Evolutionary conservation across 2,888 invertebrate genomes (phyloP).

Genomic region (Helobdella robusta): DNA sequence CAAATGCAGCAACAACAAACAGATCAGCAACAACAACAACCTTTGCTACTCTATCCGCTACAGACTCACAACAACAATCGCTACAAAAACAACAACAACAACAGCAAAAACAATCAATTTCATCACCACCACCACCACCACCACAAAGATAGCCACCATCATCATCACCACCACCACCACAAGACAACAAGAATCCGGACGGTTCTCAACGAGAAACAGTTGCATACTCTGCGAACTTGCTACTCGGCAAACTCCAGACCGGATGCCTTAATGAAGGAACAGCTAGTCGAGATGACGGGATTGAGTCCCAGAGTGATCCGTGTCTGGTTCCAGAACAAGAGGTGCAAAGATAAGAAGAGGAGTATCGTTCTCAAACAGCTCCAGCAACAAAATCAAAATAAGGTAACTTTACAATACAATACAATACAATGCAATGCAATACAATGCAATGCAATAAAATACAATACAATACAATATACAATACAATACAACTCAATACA

Average conservation of each 20-base stretch:
- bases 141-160: slow-evolving; percentile 13
- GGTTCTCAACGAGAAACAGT: slow-evolving; percentile 94
- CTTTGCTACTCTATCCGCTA: neutral
- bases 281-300: slow-evolving; percentile 95
- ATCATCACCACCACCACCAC: slow-evolving; percentile 37
- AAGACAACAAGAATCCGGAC: slow-evolving; percentile 97
- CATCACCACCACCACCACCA: slow-evolving; percentile 13
- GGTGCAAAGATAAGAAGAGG: slow-evolving; percentile 55
- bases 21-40: too few relatives aligned
- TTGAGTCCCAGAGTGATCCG: slow-evolving; percentile 92
- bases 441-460: too few relatives aligned
- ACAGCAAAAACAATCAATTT: neutral
- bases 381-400: slow-evolving; percentile 73
- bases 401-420: slow-evolving; percentile 43
- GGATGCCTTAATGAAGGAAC: slow-evolving; percentile 98
- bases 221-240: slow-evolving; percentile 91
- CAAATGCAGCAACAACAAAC: too few relatives aligned
- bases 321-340: slow-evolving; percentile 83
- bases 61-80: slow-evolving; percentile 24
- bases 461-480: too few relatives aligned
- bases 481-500: too few relatives aligned
- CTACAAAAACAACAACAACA: slow-evolving; percentile 23
- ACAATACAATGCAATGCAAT: too few relatives aligned
- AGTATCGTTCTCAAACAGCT: slow-evolving; percentile 92
- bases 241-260: slow-evolving; percentile 95